These are phyloP conservation scores for Coptotermes formosanus DNA, from an alignment of 1,140 invertebrate genomes.

Conservation along the genomic window DNA sequence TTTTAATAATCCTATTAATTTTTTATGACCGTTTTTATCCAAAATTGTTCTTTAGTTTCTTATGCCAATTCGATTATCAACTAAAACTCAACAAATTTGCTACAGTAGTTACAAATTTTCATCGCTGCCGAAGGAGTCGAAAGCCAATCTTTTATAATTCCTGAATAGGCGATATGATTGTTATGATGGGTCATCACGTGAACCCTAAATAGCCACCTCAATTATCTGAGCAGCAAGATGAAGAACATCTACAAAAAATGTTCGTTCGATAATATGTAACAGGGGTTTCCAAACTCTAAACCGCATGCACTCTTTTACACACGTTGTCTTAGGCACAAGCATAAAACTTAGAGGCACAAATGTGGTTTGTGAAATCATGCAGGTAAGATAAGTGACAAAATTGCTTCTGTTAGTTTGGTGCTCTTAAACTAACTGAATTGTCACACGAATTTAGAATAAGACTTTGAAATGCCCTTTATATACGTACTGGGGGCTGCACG, in stretches of 20 bases:
- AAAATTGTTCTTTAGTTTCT: constrained; percentile 15
- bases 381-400: no score
- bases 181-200: constrained; percentile 33
- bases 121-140: constrained; percentile 28
- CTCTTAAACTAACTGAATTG: no score
- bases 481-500: no score
- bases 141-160: constrained; percentile 28
- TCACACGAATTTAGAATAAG: no score
- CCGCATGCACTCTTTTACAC: no score
- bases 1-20: constrained; percentile 31
- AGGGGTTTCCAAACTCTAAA: not conserved
- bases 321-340: no score
- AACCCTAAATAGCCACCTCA: constrained; percentile 15
- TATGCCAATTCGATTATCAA: constrained; percentile 25
- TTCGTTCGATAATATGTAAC: not conserved
- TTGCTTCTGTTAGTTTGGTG: no score
- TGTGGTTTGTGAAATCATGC: no score
- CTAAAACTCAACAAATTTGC: constrained; percentile 30
- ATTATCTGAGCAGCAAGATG: constrained; percentile 13
- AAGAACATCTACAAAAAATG: no score
- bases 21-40: not conserved
- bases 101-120: constrained; percentile 33
- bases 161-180: constrained; percentile 31
- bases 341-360: no score
- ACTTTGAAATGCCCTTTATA: no score